Evolutionary conservation across 2,113 vertebrate genomes (phyloP).

Genomic region (Puma concolor): DNA sequence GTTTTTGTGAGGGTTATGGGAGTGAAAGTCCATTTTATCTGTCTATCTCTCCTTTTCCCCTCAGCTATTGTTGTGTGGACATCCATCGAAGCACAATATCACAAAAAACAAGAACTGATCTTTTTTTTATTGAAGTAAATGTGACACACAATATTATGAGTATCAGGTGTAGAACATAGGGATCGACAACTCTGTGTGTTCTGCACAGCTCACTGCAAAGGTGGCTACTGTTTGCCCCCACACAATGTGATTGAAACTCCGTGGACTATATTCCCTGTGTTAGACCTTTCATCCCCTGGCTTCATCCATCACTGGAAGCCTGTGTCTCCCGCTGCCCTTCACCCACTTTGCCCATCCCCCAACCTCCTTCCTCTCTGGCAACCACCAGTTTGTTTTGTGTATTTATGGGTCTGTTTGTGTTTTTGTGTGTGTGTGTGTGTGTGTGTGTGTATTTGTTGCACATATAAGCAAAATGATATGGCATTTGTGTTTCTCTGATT

Average conservation of each 20-base stretch:
- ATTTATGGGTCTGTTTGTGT: neutral
- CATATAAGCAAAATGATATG: neutral
- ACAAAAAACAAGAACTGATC: neutral
- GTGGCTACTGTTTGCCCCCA: neutral
- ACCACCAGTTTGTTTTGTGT: neutral
- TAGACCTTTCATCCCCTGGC: neutral
- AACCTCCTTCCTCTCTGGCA: neutral
- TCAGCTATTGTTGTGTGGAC: neutral
- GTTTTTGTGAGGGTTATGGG: neutral
- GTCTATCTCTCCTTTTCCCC: too few species aligned
- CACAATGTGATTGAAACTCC: neutral
- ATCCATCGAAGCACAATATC: neutral
- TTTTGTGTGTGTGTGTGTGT: neutral
- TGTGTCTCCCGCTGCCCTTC: neutral
- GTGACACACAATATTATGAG: neutral
- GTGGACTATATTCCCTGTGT: neutral
- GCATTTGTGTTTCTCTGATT: neutral
- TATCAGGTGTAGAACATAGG: neutral
- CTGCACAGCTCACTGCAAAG: neutral
- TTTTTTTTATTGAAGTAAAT: neutral
- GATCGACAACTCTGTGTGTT: neutral
- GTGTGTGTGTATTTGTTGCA: neutral
- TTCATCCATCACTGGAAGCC: neutral
- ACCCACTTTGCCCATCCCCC: neutral
- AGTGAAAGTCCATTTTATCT: neutral